Evolutionary conservation across 2,888 invertebrate species (phyloP).

Genomic region (Micropterix aruncella): DNA sequence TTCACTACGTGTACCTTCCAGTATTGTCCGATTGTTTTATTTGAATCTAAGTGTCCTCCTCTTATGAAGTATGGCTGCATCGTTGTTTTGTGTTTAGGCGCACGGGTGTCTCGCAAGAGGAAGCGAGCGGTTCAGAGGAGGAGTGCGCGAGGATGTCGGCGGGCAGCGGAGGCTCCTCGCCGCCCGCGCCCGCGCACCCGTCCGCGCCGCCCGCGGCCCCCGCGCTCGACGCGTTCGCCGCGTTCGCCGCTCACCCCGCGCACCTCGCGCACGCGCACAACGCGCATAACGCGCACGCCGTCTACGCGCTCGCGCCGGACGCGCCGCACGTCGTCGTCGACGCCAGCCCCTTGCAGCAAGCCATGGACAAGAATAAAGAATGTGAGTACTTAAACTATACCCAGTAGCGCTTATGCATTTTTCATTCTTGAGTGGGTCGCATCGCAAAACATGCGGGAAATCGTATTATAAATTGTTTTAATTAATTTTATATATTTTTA

Average conservation of each 20-base stretch:
- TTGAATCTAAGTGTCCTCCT: too few species aligned
- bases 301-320: conserved; percentile 23
- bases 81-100: too few species aligned
- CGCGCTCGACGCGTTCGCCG: conserved; percentile 19
- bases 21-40: too few species aligned
- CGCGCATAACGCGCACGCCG: conserved; percentile 35
- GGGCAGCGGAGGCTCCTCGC: background rate
- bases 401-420: too few species aligned
- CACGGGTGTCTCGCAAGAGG: background rate
- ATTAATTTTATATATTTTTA: too few species aligned
- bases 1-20: too few species aligned
- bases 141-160: background rate
- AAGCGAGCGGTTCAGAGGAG: background rate
- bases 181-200: conserved; percentile 9
- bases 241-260: too few species aligned
- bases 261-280: too few species aligned
- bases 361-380: conserved; percentile 96
- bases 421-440: too few species aligned
- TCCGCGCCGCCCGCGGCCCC: conserved; percentile 15
- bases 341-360: conserved; percentile 82
- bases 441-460: too few species aligned
- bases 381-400: conserved; percentile 78
- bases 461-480: too few species aligned
- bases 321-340: conserved; percentile 87
- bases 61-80: too few species aligned